Base-by-base conservation (phyloP, 2,888 invertebrate species). In the Clivina fossor region DNA sequence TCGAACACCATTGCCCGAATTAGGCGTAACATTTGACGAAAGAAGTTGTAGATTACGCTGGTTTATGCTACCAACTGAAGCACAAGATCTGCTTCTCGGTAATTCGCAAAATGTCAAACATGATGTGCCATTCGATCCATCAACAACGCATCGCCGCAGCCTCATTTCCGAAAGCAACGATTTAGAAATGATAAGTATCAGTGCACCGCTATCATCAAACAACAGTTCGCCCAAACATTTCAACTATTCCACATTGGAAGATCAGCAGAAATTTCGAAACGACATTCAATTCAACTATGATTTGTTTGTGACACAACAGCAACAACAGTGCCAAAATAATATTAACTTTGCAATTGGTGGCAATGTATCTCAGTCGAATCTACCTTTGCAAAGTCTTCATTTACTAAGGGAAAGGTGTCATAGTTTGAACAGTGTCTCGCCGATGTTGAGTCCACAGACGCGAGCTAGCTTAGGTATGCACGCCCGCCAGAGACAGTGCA, bases 61-160 rank as follows among this genome's bases (percentile, higher is more conserved):
- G 93, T 94, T 92, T 73, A 85, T 93, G 81, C 72, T 93, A 47
- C 93, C 93, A 0, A 86, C 87, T 68, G 93, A 94, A 76, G 92
- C 92, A 0, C 86, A 89, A 66, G 83, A 85, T 62, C 78, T 89
- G 26, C 73, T 89, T 1, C 76, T 87, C 1, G 87, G 87, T 15
- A 82, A 84, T 65, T 86, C 86, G 32, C 85, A 82, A 53, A 88
- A 86, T 66, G 87, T 88, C 5, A 88, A 88, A 73, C 86, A 88
- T 56, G 80, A 81, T 61, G 85, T 87, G 61, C 88, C 88, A 55
- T 88, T 88, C 67, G 84, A 85, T 68, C 88, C 88, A 0, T 76
- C 79, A 30, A 77, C 78, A 26, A 38, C 47, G 13, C 37, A 35
- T 30, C 38, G 55, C n/a, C 28, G 55, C 2, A 47, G 46, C 22